Base-by-base conservation (phyloP, 1,140 invertebrate genomes). In the Megalopta genalis region DNA sequence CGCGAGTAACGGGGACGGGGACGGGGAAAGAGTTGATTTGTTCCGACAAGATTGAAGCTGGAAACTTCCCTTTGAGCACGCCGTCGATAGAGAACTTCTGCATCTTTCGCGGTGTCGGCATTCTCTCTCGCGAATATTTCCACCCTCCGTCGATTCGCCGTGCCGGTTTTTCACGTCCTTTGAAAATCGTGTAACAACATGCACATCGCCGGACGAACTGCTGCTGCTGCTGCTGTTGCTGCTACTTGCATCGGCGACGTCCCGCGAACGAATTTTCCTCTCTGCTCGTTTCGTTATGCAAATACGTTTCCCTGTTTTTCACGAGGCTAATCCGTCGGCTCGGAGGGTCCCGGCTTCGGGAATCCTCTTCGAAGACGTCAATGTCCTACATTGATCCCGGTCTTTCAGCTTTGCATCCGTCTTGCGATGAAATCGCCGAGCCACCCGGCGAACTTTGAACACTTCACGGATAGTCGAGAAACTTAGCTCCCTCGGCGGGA, bases 51-150 rank as follows among this genome's bases (percentile, higher is more conserved):
- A 75, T 67, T 60, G 73, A 66, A 16, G 23, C 64, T 39, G n/a
- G 32, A 75, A 25, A 42, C 18, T 69, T 60, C 54, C 54, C 65
- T 77, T 77, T 77, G 74, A 77, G 66, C 39, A 12, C 27, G 23
- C 39, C 25, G 18, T 39, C 68, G 69, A 77, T 69, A 66, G 65
- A 77, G 74, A 77, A 65, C 54, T 49, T 76, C 25, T 77, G 65
- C 74, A 46, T 69, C 65, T 77, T 68, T 69, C 68, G 65, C 59
- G 27, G 39, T 42, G 16, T 9, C 74, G n/a, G 18, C 52, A 54
- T 60, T 76, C 32, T 52, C 64, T 59, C n/a, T 25, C 74, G 60
- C 74, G 60, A 77, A 77, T 77, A 77, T 77, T 77, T n/a, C n/a
- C n/a, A n/a, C 69, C 66, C 27, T 16, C 60, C 60, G 49, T 69